Evolutionary conservation across 1,140 invertebrate species (phyloP).

Genomic region (Aphelenchoides fujianensis): DNA sequence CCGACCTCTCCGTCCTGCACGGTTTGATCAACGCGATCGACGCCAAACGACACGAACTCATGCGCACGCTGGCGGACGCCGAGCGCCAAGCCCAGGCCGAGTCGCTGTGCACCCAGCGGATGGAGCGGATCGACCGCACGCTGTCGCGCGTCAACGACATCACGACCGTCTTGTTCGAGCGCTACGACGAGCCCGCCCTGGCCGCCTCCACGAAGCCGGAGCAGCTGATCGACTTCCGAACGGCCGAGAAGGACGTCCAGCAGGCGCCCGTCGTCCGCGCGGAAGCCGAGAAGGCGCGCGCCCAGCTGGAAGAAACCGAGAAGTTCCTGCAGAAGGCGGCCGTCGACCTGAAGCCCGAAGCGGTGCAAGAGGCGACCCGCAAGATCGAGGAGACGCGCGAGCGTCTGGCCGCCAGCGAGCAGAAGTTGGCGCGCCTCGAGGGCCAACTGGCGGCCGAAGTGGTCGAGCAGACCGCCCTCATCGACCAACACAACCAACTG

Average conservation of each 20-base stretch:
- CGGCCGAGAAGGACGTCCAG: background rate
- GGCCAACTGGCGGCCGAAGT: background rate
- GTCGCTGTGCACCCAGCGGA: background rate
- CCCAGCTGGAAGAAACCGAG: slow-evolving; percentile 15
- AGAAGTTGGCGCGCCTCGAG: background rate
- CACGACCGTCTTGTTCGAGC: background rate
- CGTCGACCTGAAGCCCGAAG: background rate
- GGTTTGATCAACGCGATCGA: slow-evolving; percentile 22
- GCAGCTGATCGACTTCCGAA: background rate
- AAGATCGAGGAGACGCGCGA: background rate
- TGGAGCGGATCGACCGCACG: slow-evolving; percentile 10
- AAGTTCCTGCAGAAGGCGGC: background rate
- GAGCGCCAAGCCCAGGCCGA: background rate
- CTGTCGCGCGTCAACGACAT: background rate
- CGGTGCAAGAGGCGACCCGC: background rate
- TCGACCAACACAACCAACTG: slow-evolving; percentile 5
- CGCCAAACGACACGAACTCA: background rate
- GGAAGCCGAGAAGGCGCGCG: background rate
- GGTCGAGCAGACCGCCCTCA: background rate
- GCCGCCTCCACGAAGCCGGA: background rate
- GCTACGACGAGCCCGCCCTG: background rate
- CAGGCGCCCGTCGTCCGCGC: background rate
- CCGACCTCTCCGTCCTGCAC: slow-evolving; percentile 7
- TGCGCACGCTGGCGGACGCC: slow-evolving; percentile 3
- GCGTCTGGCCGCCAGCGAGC: background rate